Evolutionary conservation across 2,888 invertebrate species (phyloP), one percentile per base, ranked within the genome.

Genomic region (Pharmacophagus antenor): DNA sequence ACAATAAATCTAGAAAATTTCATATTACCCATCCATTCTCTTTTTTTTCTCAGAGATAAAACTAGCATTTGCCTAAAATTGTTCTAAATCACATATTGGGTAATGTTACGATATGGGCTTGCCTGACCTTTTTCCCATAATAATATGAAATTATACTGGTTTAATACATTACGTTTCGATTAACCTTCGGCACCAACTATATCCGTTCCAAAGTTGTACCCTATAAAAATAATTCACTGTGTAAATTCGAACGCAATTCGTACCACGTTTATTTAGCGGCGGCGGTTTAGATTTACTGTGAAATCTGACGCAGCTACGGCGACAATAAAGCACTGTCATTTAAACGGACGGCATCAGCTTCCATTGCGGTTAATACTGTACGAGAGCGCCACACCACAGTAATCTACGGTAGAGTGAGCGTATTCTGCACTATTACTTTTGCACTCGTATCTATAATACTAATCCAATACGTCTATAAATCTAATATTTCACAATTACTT

Each of bases 271-370:
- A 54, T 54, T 59, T 54, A 59, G 59, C 42, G 21, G 23, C 23
- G 25, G 25, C n/a, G 48, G 49, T 54, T 59, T 54, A 48, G 59
- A 59, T 59, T 59, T 59, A 59, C 54, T 59, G 49, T 49, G 42
- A 59, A 59, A 59, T 59, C 59, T 59, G 59, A 59, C 49, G 48
- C 59, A 44, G 49, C 54, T 54, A 42, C 49, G 42, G 54, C 54
- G 54, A 54, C 31, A 54, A 59, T 59, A 59, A 59, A 59, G 54
- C 54, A 54, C 49, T 59, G 59, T 54, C 59, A 53, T 59, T 59
- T 59, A 54, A 49, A 59, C 59, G 44, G 49, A 44, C 56, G 47
- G 37, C 54, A 54, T 59, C 59, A 47, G 44, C 25, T 52, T 47
- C 59, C 48, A 59, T 49, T 59, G 59, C 49, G 59, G 59, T 44